phyloP scores from a whole-genome alignment of 1,140 invertebrate genomes.

The Pogonomyrmex barbatus region DNA sequence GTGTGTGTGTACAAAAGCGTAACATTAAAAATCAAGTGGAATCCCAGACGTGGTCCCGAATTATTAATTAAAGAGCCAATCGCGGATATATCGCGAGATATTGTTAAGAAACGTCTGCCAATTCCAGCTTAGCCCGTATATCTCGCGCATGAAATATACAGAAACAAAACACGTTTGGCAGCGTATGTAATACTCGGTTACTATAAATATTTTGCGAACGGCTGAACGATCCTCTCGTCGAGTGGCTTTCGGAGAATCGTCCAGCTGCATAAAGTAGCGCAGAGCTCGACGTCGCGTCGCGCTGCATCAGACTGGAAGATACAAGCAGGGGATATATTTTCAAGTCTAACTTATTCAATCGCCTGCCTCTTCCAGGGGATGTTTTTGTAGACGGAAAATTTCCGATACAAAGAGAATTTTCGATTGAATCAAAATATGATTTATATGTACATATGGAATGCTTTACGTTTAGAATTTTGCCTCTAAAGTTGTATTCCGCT shows the following conservation, averaged over 20 bases:
- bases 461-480: background rate
- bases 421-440: background rate
- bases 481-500: background rate
- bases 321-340: constrained; percentile 40
- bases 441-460: background rate
- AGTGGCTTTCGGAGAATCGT: constrained; percentile 45
- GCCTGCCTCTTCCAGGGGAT: background rate
- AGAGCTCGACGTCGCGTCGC: constrained; percentile 5
- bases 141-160: constrained; percentile 19
- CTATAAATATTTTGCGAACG: constrained; percentile 53
- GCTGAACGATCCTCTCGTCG: constrained; percentile 43
- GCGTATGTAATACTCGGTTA: constrained; percentile 12
- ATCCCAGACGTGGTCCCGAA: background rate
- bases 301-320: background rate
- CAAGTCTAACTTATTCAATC: constrained; percentile 39
- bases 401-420: background rate
- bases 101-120: constrained; percentile 23
- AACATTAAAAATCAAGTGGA: background rate
- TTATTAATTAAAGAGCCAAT: background rate
- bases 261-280: constrained; percentile 47
- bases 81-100: background rate
- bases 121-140: background rate
- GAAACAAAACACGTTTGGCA: constrained; percentile 20
- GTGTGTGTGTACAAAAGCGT: no score
- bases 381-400: background rate